phyloP scores from a whole-genome alignment of 2,797 vertebrate species.

The Sebastes minor region DNA sequence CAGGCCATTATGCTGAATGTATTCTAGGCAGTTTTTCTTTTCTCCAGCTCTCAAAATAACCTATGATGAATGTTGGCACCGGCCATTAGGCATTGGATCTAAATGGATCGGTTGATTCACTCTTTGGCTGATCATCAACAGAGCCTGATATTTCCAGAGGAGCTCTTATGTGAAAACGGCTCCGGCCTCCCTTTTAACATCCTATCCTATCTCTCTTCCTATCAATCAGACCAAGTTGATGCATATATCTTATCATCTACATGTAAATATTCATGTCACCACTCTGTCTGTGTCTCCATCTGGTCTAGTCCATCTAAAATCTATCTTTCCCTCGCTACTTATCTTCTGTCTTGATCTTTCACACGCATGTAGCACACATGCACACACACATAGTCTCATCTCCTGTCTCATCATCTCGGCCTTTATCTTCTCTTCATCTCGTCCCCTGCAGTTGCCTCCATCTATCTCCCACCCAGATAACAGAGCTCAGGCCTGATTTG shows the following conservation, averaged over 20 bases:
- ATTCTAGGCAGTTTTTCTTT: constrained; percentile 4
- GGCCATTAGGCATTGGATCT: constrained; percentile 15
- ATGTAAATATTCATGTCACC: background rate
- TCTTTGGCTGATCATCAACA: constrained; percentile 38
- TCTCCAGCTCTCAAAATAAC: constrained; percentile 17
- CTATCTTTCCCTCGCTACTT: background rate
- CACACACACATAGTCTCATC: background rate
- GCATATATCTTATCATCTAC: background rate
- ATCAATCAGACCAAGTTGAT: background rate
- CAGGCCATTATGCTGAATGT: constrained; percentile 1
- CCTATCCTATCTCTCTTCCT: background rate
- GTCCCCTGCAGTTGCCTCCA: background rate
- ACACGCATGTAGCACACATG: background rate
- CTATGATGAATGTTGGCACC: constrained; percentile 33
- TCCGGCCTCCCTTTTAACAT: background rate
- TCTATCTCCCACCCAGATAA: constrained; percentile 27
- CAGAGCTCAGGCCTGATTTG: constrained; percentile 38
- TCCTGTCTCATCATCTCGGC: constrained; percentile 27
- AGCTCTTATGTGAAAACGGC: constrained; percentile 7
- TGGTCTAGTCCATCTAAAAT: background rate
- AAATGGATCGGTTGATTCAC: constrained; percentile 34
- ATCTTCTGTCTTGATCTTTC: background rate
- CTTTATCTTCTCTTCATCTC: constrained; percentile 29
- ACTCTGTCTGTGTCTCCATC: background rate
- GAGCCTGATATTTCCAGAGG: constrained; percentile 6